Base-by-base conservation (phyloP, 2,113 vertebrate genomes). In the Opisthocomus hoazin region DNA sequence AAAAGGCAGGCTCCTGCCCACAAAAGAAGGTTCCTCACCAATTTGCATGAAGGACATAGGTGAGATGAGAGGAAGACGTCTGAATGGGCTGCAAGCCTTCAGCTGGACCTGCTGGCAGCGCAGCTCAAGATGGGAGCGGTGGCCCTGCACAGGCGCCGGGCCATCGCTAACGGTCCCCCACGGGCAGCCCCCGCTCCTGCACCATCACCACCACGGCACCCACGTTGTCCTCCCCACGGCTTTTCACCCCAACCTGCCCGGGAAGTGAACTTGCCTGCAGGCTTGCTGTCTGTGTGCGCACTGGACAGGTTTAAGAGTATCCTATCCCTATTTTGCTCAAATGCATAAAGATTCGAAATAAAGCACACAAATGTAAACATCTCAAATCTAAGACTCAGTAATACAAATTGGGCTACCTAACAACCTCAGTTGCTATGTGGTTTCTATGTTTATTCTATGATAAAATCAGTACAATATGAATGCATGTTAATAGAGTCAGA, bases 51-150 rank as follows among this genome's bases (percentile, higher is more conserved):
- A 46, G 39, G 57, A 54, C 10, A 11, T 0, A 20, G n/a, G 48
- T 34, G 66, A 54, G 71, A 34, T 3, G 5, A 23, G 34, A 39
- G 39, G 23, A 4, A 76, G 21, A 17, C 5, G 30, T 3, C 30
- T 53, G 41, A 46, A 37, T 1, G 1, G 15, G 41, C 41, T 13
- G 26, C 41, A 74, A 4, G 18, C 48, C 88, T 68, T 21, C 27
- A 79, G 43, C 57, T 46, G 54, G 81, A 73, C 12, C 18, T 18
- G 32, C 53, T 56, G 3, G 1, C 11, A 11, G 0, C 4, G 12
- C 0, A 0, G 53, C 27, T 61, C 3, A 0, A 36, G 57, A 60
- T 5, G 15, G 27, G 41, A 89, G 46, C 3, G 0, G 34, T 32
- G 84, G 32, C 20, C n/a, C 34, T 13, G 48, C 30, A 17, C 15